Evolutionary conservation across 2,888 invertebrate genomes (phyloP).

Genomic region (Mactromeris polynyma): DNA sequence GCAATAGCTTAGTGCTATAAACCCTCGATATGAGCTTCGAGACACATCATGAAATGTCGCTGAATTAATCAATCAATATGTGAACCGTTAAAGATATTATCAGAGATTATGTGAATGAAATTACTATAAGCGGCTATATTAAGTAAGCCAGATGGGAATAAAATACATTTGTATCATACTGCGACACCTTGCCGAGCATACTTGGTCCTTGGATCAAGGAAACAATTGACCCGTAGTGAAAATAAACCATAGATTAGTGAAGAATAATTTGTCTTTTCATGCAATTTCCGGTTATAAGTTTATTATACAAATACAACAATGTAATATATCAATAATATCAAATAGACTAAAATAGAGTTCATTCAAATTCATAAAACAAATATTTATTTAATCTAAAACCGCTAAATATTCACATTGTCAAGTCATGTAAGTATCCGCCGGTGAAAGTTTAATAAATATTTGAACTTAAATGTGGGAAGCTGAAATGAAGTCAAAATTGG

Average conservation of each 20-base stretch:
- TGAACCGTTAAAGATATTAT: not conserved
- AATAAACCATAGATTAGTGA: not conserved
- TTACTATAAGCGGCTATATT: not conserved
- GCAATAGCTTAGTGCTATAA: no score
- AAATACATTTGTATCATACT: not conserved
- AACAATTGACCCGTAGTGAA: not conserved
- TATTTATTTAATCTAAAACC: not conserved
- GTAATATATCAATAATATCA: not conserved
- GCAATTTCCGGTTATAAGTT: no score
- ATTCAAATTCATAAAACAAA: conserved; percentile 1
- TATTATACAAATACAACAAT: not conserved
- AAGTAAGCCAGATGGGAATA: not conserved
- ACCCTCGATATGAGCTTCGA: not conserved
- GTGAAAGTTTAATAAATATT: no score
- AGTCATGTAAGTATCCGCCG: not conserved
- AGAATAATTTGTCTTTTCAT: no score
- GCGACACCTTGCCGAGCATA: not conserved
- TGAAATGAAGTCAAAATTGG: no score
- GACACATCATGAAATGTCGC: not conserved
- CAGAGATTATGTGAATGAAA: not conserved
- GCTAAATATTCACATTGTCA: not conserved
- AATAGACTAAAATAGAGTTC: not conserved
- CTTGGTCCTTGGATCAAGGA: not conserved
- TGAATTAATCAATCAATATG: not conserved
- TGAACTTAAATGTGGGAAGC: no score